A percentile compares a stretch with the other conserved stretches of the same genome.
These are phyloP conservation scores for Gorsachius goisagi DNA, from an alignment of 2,113 vertebrate species.

Conservation along the genomic window DNA sequence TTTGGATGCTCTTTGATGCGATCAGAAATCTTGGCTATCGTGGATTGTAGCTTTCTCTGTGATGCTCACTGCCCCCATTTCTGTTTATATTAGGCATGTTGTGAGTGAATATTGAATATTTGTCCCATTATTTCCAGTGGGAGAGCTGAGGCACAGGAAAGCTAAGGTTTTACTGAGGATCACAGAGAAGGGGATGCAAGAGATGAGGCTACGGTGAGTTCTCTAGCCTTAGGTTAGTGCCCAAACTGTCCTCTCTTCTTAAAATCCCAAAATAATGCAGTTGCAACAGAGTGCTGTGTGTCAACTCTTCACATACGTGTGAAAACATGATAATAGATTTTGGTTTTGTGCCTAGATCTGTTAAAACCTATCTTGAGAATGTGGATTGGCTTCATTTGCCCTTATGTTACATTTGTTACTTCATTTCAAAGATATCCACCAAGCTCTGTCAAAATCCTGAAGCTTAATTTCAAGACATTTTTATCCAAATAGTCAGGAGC, in stretches of 20 bases:
- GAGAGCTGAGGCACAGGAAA: not conserved
- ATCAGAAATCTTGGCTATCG: not conserved
- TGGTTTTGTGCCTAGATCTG: not conserved
- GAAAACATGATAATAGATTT: not conserved
- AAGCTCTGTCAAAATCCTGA: not conserved
- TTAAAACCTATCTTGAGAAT: not conserved
- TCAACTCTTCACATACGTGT: not conserved
- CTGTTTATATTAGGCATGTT: not conserved
- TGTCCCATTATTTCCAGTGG: not conserved
- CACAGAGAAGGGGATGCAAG: not conserved
- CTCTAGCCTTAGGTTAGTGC: not conserved
- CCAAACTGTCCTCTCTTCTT: not conserved
- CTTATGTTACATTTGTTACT: not conserved
- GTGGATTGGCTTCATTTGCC: not conserved
- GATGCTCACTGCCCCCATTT: not conserved
- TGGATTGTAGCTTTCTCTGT: not conserved
- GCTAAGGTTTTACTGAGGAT: not conserved
- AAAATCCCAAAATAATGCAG: not conserved
- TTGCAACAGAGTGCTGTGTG: not conserved
- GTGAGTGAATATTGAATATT: not conserved
- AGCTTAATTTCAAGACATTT: not conserved
- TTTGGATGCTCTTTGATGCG: not conserved
- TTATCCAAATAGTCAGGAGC: not conserved
- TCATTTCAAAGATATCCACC: not conserved
- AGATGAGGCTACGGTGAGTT: not conserved